Evolutionary conservation across 2,797 vertebrate species (phyloP).

Genomic region (Lagorchestes hirsutus): DNA sequence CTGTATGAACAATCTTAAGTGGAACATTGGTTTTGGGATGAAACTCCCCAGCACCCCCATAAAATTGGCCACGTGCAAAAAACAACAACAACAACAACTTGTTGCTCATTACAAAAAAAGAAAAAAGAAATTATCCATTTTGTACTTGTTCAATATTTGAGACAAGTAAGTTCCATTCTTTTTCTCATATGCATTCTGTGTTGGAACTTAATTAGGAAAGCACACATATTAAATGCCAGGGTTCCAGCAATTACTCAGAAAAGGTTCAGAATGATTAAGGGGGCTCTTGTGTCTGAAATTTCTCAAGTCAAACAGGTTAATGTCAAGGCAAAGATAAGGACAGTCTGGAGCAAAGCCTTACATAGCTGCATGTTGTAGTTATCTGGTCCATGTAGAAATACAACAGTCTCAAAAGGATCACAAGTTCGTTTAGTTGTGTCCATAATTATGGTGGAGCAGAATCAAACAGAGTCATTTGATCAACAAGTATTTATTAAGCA

Average conservation of each 20-base stretch:
- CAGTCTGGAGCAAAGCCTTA: constrained; percentile 13
- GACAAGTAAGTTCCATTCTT: background rate
- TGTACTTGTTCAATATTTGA: constrained; percentile 14
- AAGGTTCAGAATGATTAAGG: constrained; percentile 22
- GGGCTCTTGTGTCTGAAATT: background rate
- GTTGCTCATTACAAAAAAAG: background rate
- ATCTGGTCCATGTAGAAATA: background rate
- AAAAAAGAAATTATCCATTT: constrained; percentile 29
- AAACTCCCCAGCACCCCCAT: background rate
- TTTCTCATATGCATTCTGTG: background rate
- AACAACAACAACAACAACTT: background rate
- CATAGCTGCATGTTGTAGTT: background rate
- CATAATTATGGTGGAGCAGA: background rate
- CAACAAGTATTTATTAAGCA: too few relatives aligned
- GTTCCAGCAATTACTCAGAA: background rate
- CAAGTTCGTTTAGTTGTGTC: background rate
- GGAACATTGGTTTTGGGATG: background rate
- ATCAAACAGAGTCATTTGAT: too few relatives aligned
- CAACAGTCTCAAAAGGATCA: background rate
- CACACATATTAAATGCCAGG: constrained; percentile 13
- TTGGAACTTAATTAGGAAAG: background rate
- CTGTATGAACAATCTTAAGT: background rate
- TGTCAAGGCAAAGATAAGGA: background rate
- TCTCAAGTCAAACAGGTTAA: constrained; percentile 13
- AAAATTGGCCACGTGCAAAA: background rate